A percentile compares a stretch with the other conserved stretches of the same genome.
Conservation (phyloP, 1,140 invertebrate species). For the Scaptodrosophila lebanonensis region DNA sequence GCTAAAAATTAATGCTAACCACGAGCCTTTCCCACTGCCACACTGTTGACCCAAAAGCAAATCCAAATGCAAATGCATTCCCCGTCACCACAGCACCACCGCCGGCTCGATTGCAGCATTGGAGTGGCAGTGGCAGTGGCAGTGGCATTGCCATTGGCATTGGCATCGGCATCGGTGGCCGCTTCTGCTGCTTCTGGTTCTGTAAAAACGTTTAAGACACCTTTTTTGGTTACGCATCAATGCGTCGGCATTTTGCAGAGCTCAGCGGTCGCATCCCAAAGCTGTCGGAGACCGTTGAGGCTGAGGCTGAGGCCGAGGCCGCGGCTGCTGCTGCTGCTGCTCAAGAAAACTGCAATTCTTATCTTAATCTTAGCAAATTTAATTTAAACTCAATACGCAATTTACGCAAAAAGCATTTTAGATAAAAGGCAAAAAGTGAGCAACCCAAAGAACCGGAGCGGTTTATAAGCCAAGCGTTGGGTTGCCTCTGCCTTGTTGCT, state of each 20-base stretch:
- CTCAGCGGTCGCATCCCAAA: constrained; percentile 16
- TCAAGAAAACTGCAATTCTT: constrained; percentile 52
- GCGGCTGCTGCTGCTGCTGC: constrained; percentile 7
- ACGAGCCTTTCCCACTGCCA: no score
- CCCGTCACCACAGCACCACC: no score
- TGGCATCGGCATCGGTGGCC: no score
- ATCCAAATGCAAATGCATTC: no score
- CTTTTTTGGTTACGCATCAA: constrained; percentile 56
- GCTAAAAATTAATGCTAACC: no score
- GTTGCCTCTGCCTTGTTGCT: constrained; percentile 13
- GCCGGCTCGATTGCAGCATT: no score
- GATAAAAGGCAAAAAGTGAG: constrained; percentile 57
- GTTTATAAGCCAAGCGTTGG: constrained; percentile 50
- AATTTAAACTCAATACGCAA: constrained; percentile 76
- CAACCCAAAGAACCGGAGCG: constrained; percentile 32
- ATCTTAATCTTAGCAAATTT: constrained; percentile 73
- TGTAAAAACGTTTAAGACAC: constrained; percentile 66
- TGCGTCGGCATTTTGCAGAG: constrained; percentile 44
- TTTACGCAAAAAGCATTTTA: constrained; percentile 76
- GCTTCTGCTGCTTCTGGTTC: neutral
- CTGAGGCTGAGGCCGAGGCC: neutral
- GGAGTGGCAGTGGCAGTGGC: no score
- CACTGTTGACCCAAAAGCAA: no score
- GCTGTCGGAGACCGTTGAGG: constrained; percentile 7
- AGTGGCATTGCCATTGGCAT: no score